Evolutionary conservation across 2,888 invertebrate genomes (phyloP).

Genomic region (Drosophila yooni): DNA sequence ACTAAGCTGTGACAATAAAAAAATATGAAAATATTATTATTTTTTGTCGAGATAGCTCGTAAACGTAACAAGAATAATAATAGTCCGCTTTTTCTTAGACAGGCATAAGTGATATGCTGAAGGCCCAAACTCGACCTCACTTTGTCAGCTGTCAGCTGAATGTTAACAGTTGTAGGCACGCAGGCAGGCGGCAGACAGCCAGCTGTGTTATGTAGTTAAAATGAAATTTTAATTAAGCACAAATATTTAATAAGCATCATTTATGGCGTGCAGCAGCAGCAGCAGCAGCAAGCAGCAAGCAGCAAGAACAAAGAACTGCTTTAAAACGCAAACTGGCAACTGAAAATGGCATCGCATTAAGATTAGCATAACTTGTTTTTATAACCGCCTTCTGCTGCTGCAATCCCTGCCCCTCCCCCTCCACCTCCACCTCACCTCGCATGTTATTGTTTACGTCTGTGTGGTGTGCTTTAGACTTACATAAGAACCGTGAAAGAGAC

Average conservation of each 20-base stretch:
- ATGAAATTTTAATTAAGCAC: conserved; percentile 69
- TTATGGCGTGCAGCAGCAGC: conserved; percentile 47
- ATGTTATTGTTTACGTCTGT: conserved; percentile 24
- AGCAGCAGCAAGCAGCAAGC: conserved; percentile 4
- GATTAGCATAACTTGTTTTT: conserved; percentile 75
- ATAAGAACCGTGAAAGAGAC: conserved; percentile 52
- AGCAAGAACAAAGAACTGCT: conserved; percentile 53
- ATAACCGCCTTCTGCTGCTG: conserved; percentile 35
- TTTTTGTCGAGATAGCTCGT: background rate
- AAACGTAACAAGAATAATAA: background rate
- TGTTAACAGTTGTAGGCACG: conserved; percentile 10
- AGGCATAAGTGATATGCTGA: background rate
- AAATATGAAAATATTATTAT: background rate
- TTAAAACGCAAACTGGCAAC: conserved; percentile 50
- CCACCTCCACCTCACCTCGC: background rate
- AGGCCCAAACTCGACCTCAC: conserved; percentile 16
- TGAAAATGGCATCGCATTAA: conserved; percentile 63
- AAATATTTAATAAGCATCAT: conserved; percentile 76
- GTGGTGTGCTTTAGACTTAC: conserved; percentile 49
- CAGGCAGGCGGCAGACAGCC: background rate
- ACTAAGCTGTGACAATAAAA: no score
- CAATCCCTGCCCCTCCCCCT: background rate
- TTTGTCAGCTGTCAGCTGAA: conserved; percentile 27
- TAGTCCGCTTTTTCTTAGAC: background rate
- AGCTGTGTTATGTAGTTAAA: conserved; percentile 38